Base-by-base conservation (phyloP, 1,140 invertebrate species). In the Drosophila pandora region DNA sequence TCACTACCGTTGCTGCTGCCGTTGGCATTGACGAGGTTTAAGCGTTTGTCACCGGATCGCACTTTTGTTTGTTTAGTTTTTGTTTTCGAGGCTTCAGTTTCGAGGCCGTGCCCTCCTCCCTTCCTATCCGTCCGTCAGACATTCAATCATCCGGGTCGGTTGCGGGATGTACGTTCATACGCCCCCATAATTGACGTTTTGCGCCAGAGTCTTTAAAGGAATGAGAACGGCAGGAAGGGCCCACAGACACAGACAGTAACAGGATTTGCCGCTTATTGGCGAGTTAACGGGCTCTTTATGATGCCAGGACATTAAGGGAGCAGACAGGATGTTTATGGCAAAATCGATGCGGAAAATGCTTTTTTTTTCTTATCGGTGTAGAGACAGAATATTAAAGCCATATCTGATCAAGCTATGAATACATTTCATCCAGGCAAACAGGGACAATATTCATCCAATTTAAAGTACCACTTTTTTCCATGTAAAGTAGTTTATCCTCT, bases 161-260 rank as follows among this genome's bases (percentile, higher is more conserved):
- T 30, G 10, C 25, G 25, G 63, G 32, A 13, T 56, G 25, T 54
- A 56, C 34, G 34, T 28, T 28, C 25, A 28, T 37, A 37, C 72
- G 61, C 53, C 52, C 68, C 60, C 64, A 87, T 85, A 85, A 85
- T 87, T 85, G 82, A 78, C 82, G 65, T 75, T 84, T 37, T 73
- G 73, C 65, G 68, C 34, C 34, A 48, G 50, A 47, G 67, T 71
- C 70, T 79, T 76, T 57, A 63, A 71, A 76, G 73, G 50, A 67
- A 60, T 52, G 21, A 13, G 5, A 32, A 17, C 39, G 39, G 49
- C 58, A 47, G 48, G 28, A 10, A 54, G 59, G 37, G 45, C 17
- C 17, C 17, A 17, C 17, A 17, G 17, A 47, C 50, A 48, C 34
- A 21, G 56, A 13, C 47, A 37, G 28, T 17, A 48, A 21, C 65